phyloP scores from a whole-genome alignment of 2,113 vertebrate species.

The Boulengeromyrus knoepffleri region DNA sequence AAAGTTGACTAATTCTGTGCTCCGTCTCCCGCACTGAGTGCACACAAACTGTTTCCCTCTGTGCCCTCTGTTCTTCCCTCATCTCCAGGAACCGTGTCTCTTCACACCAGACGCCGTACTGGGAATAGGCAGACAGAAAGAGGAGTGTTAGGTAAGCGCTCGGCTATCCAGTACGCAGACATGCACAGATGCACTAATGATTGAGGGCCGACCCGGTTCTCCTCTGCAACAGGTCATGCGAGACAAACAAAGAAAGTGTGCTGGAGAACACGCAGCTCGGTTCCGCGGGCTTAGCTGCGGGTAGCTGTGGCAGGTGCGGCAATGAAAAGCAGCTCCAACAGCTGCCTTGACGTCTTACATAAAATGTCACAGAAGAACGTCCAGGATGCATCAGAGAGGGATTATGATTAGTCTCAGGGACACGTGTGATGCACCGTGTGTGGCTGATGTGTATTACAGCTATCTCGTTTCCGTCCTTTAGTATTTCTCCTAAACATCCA shows the following conservation, averaged over 20 bases:
- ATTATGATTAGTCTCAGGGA: background rate
- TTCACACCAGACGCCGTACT: conserved; percentile 67
- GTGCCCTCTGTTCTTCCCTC: conserved; percentile 50
- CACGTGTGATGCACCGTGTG: background rate
- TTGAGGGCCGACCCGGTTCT: background rate
- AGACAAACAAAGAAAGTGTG: conserved; percentile 1
- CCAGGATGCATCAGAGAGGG: conserved; percentile 5
- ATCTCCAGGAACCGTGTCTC: conserved; percentile 49
- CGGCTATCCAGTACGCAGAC: conserved; percentile 23
- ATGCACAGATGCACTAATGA: conserved; percentile 6
- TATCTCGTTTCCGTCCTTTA: background rate
- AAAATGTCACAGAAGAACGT: conserved; percentile 12
- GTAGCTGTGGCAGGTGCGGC: background rate
- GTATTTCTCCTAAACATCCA: background rate
- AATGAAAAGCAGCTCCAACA: background rate
- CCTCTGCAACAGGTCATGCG: background rate
- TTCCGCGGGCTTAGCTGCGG: background rate
- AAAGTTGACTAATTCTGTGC: conserved; percentile 39
- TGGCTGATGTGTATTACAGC: background rate
- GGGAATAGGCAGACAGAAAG: conserved; percentile 37
- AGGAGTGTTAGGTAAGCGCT: conserved; percentile 18
- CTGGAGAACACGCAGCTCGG: background rate
- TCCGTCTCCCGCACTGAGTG: conserved; percentile 44
- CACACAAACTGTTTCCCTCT: conserved; percentile 48
- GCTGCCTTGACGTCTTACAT: background rate